Evolutionary conservation across 2,888 invertebrate genomes (phyloP).

Genomic region (Andrena praecox): DNA sequence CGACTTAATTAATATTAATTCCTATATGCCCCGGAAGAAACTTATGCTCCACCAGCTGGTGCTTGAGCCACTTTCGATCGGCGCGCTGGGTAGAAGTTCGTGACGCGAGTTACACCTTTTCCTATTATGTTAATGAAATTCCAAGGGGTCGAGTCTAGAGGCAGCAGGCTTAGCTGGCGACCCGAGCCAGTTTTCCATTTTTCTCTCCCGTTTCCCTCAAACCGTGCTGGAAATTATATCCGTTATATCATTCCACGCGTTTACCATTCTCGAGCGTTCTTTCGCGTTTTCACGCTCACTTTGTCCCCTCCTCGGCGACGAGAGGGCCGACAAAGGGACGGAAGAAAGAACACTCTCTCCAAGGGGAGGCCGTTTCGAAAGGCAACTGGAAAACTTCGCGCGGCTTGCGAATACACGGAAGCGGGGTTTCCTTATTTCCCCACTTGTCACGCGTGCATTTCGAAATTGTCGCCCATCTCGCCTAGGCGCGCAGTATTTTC

Average conservation of each 20-base stretch:
- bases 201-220: not conserved
- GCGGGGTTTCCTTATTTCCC: constrained; percentile 21
- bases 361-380: constrained; percentile 15
- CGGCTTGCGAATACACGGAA: constrained; percentile 25
- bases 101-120: constrained; percentile 5
- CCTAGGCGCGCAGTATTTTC: constrained; percentile 10
- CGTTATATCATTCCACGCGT: constrained; percentile 54
- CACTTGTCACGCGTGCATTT: constrained; percentile 6
- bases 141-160: not conserved
- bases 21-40: not conserved
- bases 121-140: constrained; percentile 46
- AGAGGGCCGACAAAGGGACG: constrained; percentile 32
- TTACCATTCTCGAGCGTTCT: constrained; percentile 48
- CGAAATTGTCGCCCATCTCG: constrained; percentile 11
- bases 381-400: constrained; percentile 31
- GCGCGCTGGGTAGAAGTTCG: not conserved
- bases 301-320: constrained; percentile 28
- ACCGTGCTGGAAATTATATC: constrained; percentile 52
- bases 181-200: not conserved
- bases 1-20: constrained; percentile 39
- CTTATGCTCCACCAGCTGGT: not conserved
- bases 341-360: constrained; percentile 39
- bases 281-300: constrained; percentile 56
- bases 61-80: constrained; percentile 20
- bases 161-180: not conserved